Base-by-base conservation (phyloP, 2,113 vertebrate species). In the Phodopus roborovskii region DNA sequence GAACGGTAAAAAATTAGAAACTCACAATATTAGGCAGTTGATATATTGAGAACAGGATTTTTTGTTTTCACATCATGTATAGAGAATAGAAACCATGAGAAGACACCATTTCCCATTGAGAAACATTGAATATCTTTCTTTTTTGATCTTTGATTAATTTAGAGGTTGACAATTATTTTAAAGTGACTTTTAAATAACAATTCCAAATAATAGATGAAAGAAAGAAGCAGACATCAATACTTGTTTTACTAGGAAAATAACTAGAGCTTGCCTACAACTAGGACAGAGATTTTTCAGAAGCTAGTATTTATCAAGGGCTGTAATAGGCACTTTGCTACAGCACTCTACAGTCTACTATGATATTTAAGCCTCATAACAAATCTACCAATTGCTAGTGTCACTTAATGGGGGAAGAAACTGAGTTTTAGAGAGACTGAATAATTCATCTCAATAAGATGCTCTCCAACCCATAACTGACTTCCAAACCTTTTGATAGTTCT, bases 1-100 rank as follows among this genome's bases (percentile, higher is more conserved):
- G 58, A 74, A 87, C 79, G 68, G 53, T 73, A 88, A 92, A 78
- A 94, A 73, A 94, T 88, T 88, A 96, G n/a, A 92, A 94, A 96
- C 45, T 91, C 73, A 50, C 56, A 92, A 90, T 94, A 13, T 91
- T 93, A 91, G n/a, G 60, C 64, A 77, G n/a, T 36, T 92, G 22
- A 96, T 50, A 16, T 91, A 82, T 19, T 82, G 4, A 48, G 36
- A 96, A 93, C 48, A 94, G 88, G 79, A 45, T 89, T 81, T 70
- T 26, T 75, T 56, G 56, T 87, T 96, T 96, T 96, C 33, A 71
- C 39, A 90, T 62, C 20, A 90, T 86, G 96, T 94, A 60, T 39
- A 42, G 11, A 33, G 12, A 24, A 95, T 83, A 86, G 16, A 50
- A 26, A 86, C 79, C 70, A 8, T 73, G 22, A 68, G 11, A 85